Evolutionary conservation across 92 coral and sea anemone species (phyloP), one percentile per base, ranked within the genome.

Genomic region (Heliopora coerulea): DNA sequence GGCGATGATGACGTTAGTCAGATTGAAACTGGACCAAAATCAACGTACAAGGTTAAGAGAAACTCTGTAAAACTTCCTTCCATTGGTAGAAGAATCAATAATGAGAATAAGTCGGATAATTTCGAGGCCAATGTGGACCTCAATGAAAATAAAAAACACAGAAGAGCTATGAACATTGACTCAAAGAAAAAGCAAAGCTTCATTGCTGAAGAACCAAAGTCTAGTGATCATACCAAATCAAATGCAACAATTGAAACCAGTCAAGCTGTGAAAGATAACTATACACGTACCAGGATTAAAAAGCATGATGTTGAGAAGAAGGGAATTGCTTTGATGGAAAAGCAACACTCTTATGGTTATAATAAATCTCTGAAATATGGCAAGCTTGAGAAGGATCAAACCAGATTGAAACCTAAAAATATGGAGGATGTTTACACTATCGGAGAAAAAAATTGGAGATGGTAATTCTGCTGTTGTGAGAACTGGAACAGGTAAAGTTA

Each of bases 391-490:
- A 67, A 67, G 4, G 20, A 3, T 25, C 58, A 67, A 30, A 44
- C 40, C 1, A 67, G 41, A 19, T 29, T 20, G 31, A 50, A 70
- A 50, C 29, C 35, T 11, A 84, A 80, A 62, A 89, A 75, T 44
- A 88, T 89, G 0, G 96, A 90, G 62, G 95, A 90, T 25, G 91
- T 95, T 0, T 95, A 95, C 78, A 83, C 80, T 56, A 84, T 95
- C 18, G 99, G 99, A 1, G 86, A 79, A 73, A 88, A 90, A n/a
- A 84, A 81, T 95, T 29, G 99, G 99, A 3, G 99, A 95, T 64
- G 99, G 99, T 0, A 95, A 95, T 67, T 95, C 90, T 63, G 99
- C 99, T 24, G 86, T 90, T 2, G 99, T 95, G 13, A 85, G 99
- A 20, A 87, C 83, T 58, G 91, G 99, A 27, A 82, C 78, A n/a